Conservation (phyloP, 2,113 vertebrate genomes). For the Cervus canadensis region DNA sequence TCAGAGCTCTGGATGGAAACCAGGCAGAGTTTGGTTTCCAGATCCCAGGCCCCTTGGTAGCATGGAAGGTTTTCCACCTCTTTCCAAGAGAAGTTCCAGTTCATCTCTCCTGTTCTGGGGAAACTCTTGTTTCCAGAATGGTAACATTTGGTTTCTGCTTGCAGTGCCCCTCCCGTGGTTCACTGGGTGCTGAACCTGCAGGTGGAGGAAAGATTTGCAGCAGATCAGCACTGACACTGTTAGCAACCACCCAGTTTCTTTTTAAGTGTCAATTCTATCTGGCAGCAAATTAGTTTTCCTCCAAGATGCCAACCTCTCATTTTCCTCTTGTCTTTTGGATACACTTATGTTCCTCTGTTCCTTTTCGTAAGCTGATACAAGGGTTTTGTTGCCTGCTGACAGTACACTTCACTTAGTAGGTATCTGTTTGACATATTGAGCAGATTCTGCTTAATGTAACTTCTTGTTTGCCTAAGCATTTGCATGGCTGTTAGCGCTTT, state of each 20-base stretch:
- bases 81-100: constrained; percentile 46
- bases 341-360: background rate
- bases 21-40: constrained; percentile 88
- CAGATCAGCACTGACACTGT: background rate
- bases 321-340: background rate
- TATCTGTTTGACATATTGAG: background rate
- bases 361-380: background rate
- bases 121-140: constrained; percentile 67
- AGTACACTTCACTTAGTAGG: background rate
- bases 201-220: background rate
- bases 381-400: background rate
- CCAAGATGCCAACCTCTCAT: background rate
- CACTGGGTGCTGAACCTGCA: background rate
- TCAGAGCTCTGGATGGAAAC: constrained; percentile 81
- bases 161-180: background rate
- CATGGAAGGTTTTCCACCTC: constrained; percentile 29
- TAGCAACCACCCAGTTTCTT: constrained; percentile 5
- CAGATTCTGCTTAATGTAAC: background rate
- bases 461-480: background rate
- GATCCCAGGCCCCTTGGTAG: constrained; percentile 85
- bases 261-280: background rate
- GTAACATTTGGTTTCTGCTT: constrained; percentile 17
- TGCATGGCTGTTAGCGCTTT: background rate
- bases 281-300: background rate
- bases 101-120: constrained; percentile 29